phyloP scores from a whole-genome alignment of 1,140 invertebrate genomes.

The Drosophila lowei region DNA sequence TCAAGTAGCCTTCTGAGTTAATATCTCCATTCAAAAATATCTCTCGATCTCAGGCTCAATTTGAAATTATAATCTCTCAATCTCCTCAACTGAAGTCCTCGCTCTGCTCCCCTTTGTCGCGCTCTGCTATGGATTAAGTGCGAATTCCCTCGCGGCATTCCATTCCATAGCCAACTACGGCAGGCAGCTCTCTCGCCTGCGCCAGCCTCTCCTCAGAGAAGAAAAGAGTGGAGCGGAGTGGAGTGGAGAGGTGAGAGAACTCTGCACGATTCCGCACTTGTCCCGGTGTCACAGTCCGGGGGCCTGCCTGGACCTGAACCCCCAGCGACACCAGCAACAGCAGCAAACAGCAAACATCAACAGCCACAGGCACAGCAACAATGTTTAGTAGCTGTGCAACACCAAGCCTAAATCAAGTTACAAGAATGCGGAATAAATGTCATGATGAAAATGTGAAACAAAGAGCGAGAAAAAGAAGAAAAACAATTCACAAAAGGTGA shows the following conservation, averaged over 20 bases:
- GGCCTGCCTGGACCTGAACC: conserved; percentile 25
- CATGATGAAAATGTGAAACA: conserved; percentile 44
- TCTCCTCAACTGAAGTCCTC: no score
- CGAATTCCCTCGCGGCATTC: no score
- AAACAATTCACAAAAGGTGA: conserved; percentile 1
- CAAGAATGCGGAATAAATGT: conserved; percentile 82
- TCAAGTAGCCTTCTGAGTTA: no score
- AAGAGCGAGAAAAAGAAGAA: conserved; percentile 1
- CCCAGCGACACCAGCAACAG: conserved; percentile 29
- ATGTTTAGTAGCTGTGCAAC: conserved; percentile 19
- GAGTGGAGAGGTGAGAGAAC: neutral
- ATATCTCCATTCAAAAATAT: no score
- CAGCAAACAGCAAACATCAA: conserved; percentile 15
- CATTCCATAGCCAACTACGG: no score
- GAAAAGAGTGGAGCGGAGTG: no score
- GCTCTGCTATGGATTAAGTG: no score
- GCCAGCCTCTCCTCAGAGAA: no score
- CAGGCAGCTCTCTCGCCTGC: no score
- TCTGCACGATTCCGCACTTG: conserved; percentile 11
- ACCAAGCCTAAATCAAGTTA: conserved; percentile 79
- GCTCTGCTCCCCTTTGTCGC: no score
- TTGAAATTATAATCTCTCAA: no score
- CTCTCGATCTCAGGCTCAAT: no score
- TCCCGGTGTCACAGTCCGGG: conserved; percentile 2
- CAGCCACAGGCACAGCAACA: conserved; percentile 26